phyloP scores from a whole-genome alignment of 2,113 vertebrate species.

The Oryzias melastigma region DNA sequence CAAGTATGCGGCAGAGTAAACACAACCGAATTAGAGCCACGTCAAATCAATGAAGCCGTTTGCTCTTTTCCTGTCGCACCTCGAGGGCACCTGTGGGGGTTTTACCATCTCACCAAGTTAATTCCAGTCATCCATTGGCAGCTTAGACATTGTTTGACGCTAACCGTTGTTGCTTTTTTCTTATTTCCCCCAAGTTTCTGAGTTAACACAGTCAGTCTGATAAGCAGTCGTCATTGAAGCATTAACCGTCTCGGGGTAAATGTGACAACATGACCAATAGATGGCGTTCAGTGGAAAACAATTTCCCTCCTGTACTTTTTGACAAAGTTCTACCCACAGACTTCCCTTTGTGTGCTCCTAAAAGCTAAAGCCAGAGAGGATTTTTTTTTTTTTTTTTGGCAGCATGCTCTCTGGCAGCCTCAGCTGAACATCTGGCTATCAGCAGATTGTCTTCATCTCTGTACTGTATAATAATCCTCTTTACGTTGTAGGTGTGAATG shows the following conservation, averaged over 20 bases:
- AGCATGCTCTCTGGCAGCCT: constrained; percentile 50
- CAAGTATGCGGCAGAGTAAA: constrained; percentile 47
- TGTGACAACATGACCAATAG: no score
- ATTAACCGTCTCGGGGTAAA: no score
- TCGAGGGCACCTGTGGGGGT: constrained; percentile 10
- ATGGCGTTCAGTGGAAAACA: background rate
- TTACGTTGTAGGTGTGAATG: constrained; percentile 52
- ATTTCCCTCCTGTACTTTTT: constrained; percentile 16
- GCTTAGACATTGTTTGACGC: background rate
- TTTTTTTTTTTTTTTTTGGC: constrained; percentile 33
- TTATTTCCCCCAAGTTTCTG: no score
- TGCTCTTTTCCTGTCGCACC: constrained; percentile 23
- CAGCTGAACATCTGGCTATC: constrained; percentile 74
- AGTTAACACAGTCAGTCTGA: constrained; percentile 1
- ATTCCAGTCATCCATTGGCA: constrained; percentile 5
- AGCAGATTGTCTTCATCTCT: constrained; percentile 69
- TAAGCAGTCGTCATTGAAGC: background rate
- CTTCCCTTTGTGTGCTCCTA: constrained; percentile 40
- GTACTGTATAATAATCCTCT: constrained; percentile 57
- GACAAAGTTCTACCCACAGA: constrained; percentile 25
- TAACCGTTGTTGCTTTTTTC: background rate
- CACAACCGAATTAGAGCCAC: constrained; percentile 43
- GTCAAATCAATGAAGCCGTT: constrained; percentile 53
- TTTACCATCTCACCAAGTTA: constrained; percentile 21
- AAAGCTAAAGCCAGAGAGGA: constrained; percentile 33